Evolutionary conservation across 2,888 invertebrate genomes (phyloP), one percentile per base, ranked within the genome.

Genomic region (Diloba caeruleocephala): DNA sequence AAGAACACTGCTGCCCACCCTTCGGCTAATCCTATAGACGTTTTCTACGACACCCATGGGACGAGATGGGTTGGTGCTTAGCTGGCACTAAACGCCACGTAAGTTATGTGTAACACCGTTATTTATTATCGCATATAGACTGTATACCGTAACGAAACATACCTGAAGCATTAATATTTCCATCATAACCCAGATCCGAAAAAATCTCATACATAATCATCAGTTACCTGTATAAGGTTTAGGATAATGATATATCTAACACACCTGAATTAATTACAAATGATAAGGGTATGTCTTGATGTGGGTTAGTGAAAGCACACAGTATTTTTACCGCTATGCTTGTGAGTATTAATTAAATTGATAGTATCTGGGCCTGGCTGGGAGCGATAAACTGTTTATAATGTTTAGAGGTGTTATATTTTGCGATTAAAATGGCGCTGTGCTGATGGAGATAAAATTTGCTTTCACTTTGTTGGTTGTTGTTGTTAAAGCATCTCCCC

Each of bases 221-320:
- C 34, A 28, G 42, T 36, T 38, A n/a, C n/a, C n/a, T n/a, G n/a
- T n/a, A n/a, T n/a, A 26, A 34, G 32, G 37, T 10, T 34, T 13
- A 36, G 6, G 21, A 44, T 39, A 15, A 49, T 42, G 28, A 34
- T 49, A 50, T 12, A 41, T 31, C 34, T 9, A 3, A 8, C 10
- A 37, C 53, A 72, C 71, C 66, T 69, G 66, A 63, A 65, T 69
- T 69, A 69, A 72, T 62, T 57, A 59, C 31, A 13, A 19, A 46
- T 76, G 76, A 78, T 67, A 57, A 58, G 74, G 81, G 81, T 74
- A 50, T 53, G 71, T 77, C 74, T 76, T 81, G 83, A 83, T 68
- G 76, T 45, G 76, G 82, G 83, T 81, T n/a, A n/a, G 21, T 54
- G 62, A 32, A 33, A 67, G 72, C 75, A 75, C 59, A 73, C 66